Evolutionary conservation across 2,113 vertebrate genomes (phyloP).

Genomic region (Psittacus erithacus): DNA sequence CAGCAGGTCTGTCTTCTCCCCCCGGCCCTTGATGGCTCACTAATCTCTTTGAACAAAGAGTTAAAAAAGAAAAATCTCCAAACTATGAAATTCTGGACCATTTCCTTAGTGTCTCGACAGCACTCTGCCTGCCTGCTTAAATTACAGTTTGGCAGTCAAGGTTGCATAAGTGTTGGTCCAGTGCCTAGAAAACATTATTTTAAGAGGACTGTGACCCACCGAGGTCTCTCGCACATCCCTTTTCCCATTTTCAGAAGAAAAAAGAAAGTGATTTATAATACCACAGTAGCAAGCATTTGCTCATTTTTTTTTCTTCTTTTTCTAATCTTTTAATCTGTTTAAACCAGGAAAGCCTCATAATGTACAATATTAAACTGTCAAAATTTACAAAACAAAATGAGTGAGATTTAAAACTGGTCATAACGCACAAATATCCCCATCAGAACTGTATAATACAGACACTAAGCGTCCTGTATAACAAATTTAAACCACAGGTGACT

Average conservation of each 20-base stretch:
- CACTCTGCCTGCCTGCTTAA: background rate
- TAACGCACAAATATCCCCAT: constrained; percentile 57
- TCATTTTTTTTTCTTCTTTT: background rate
- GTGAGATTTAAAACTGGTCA: constrained; percentile 44
- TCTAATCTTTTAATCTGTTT: constrained; percentile 65
- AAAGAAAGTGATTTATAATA: background rate
- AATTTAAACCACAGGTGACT: constrained; percentile 3
- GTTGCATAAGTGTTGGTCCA: background rate
- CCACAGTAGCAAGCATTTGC: background rate
- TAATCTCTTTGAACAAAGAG: background rate
- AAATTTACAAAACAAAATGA: constrained; percentile 50
- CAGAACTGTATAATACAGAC: constrained; percentile 40
- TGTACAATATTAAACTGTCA: constrained; percentile 49
- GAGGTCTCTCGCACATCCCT: background rate
- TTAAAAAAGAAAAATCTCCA: background rate
- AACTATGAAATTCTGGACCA: background rate
- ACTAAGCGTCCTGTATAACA: background rate
- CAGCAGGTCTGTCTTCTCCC: background rate
- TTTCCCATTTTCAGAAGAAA: background rate
- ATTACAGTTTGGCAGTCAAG: constrained; percentile 2
- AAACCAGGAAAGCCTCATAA: constrained; percentile 61
- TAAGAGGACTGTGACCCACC: background rate
- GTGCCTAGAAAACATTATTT: constrained; percentile 19
- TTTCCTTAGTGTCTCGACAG: background rate
- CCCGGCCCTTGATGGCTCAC: rapidly evolving